phyloP scores from a whole-genome alignment of 2,888 invertebrate species.

The Macrophya annulata region DNA sequence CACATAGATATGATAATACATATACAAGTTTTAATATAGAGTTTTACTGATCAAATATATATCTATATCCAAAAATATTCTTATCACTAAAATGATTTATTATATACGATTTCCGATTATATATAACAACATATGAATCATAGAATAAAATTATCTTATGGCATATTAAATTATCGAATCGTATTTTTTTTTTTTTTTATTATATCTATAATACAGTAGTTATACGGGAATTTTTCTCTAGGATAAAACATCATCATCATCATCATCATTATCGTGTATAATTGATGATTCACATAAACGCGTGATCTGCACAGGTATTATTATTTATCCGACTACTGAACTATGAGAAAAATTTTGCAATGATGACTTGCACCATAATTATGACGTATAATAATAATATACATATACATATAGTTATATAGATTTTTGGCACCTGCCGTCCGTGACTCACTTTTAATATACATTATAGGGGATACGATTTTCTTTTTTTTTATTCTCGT shows the following conservation, averaged over 20 bases:
- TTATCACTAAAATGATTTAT: not conserved
- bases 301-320: not conserved
- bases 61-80: not conserved
- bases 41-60: not conserved
- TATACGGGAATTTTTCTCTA: not conserved
- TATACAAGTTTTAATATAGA: not conserved
- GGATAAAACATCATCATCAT: not conserved
- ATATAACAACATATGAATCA: not conserved
- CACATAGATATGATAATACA: not conserved
- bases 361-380: not conserved
- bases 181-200: no score
- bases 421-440: not conserved
- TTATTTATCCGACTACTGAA: not conserved
- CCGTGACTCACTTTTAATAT: constrained; percentile 47
- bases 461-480: not conserved
- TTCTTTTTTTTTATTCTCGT: not conserved
- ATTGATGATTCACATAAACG: not conserved
- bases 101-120: not conserved
- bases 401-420: no score
- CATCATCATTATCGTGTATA: no score
- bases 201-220: no score
- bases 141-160: not conserved
- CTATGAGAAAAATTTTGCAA: not conserved
- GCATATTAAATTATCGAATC: not conserved
- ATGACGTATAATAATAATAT: no score